Evolutionary conservation across 2,113 vertebrate species (phyloP).

Genomic region (Corapipo altera): DNA sequence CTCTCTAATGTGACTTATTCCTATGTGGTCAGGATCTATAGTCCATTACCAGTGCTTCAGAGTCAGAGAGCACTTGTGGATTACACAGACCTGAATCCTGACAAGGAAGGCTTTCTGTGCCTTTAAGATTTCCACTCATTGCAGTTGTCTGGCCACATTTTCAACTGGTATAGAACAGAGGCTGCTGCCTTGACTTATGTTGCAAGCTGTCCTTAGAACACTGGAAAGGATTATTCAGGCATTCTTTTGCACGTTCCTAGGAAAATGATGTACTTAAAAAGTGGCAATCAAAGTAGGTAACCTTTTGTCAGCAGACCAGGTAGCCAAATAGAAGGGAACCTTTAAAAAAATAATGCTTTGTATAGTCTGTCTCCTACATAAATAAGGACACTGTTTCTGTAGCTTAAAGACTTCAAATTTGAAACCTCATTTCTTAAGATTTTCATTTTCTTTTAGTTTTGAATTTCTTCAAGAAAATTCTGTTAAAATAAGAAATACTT

Average conservation of each 20-base stretch:
- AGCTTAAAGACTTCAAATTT: neutral
- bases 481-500: neutral
- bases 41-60: neutral
- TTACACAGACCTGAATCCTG: neutral
- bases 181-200: neutral
- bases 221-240: neutral
- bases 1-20: neutral
- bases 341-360: neutral
- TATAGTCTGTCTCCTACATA: neutral
- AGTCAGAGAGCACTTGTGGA: constrained; percentile 11
- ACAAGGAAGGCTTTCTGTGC: neutral
- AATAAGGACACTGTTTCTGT: neutral
- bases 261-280: neutral
- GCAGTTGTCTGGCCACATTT: neutral
- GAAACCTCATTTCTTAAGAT: neutral
- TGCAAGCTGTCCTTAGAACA: neutral
- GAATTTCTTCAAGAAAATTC: neutral
- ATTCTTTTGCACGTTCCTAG: neutral
- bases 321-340: neutral
- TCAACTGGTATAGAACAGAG: neutral
- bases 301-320: neutral
- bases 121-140: neutral
- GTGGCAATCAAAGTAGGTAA: neutral
- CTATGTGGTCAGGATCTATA: constrained; percentile 4
- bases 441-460: neutral